phyloP scores from a whole-genome alignment of 2,797 vertebrate species.

The Dendrocincla fuliginosa region DNA sequence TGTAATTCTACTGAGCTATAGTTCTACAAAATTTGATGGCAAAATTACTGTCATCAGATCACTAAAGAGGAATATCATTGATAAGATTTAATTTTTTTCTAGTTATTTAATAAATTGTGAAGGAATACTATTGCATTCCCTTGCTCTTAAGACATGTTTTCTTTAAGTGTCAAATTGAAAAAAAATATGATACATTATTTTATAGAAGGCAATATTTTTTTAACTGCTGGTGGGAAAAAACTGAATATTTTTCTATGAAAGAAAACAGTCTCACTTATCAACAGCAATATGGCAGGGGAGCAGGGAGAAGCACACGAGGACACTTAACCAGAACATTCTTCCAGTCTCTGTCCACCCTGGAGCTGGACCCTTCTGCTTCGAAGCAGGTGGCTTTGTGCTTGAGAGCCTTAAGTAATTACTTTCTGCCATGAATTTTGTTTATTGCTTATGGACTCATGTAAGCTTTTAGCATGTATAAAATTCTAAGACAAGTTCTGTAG shows the following conservation, averaged over 20 bases:
- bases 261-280: neutral
- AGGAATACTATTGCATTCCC: neutral
- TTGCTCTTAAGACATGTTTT: neutral
- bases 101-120: neutral
- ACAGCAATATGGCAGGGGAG: neutral
- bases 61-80: neutral
- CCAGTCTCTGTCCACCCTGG: neutral
- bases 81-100: neutral
- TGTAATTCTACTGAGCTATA: neutral
- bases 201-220: neutral
- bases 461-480: neutral
- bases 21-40: neutral
- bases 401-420: neutral
- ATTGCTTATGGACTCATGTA: neutral
- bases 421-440: neutral
- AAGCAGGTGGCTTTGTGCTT: neutral
- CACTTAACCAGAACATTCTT: neutral
- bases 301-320: neutral
- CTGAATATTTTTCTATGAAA: neutral
- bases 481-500: neutral
- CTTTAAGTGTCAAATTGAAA: neutral
- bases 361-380: neutral
- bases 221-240: neutral
- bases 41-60: neutral
- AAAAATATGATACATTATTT: neutral